Evolutionary conservation across 2,888 invertebrate genomes (phyloP).

Genomic region (Liposcelis brunnea): DNA sequence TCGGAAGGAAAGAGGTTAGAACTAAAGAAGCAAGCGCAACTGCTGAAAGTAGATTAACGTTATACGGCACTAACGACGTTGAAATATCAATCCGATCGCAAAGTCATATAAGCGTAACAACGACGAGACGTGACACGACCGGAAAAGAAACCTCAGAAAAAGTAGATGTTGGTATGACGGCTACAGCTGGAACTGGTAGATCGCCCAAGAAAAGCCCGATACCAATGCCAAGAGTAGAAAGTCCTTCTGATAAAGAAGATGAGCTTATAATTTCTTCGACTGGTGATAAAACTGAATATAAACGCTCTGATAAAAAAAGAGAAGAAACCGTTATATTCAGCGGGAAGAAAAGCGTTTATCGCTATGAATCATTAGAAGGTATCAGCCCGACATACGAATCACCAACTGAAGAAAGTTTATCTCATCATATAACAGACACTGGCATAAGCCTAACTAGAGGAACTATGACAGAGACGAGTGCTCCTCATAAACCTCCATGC

Average conservation of each 20-base stretch:
- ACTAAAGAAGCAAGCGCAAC: constrained; percentile 33
- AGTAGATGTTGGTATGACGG: constrained; percentile 30
- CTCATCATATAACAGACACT: constrained; percentile 35
- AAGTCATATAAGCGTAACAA: constrained; percentile 33
- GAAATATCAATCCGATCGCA: constrained; percentile 36
- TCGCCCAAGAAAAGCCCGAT: constrained; percentile 20
- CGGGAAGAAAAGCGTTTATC: constrained; percentile 32
- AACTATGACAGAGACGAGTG: constrained; percentile 29
- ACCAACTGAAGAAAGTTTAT: constrained; percentile 32
- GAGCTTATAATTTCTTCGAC: constrained; percentile 11
- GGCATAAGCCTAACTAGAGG: constrained; percentile 35
- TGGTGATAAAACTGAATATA: constrained; percentile 21
- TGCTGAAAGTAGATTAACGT: constrained; percentile 33
- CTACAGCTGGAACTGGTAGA: constrained; percentile 27
- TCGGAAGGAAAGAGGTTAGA: constrained; percentile 34
- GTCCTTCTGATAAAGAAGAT: neutral
- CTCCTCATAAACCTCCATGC: constrained; percentile 19
- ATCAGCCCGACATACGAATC: constrained; percentile 24
- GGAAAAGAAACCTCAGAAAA: constrained; percentile 30
- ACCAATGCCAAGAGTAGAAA: neutral
- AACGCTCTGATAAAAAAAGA: constrained; percentile 17
- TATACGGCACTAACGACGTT: constrained; percentile 34
- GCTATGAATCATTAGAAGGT: constrained; percentile 29
- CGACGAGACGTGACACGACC: constrained; percentile 27
- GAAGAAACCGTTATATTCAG: constrained; percentile 34